Evolutionary conservation across 1,140 invertebrate species (phyloP).

Genomic region (Drosophila neocordata): DNA sequence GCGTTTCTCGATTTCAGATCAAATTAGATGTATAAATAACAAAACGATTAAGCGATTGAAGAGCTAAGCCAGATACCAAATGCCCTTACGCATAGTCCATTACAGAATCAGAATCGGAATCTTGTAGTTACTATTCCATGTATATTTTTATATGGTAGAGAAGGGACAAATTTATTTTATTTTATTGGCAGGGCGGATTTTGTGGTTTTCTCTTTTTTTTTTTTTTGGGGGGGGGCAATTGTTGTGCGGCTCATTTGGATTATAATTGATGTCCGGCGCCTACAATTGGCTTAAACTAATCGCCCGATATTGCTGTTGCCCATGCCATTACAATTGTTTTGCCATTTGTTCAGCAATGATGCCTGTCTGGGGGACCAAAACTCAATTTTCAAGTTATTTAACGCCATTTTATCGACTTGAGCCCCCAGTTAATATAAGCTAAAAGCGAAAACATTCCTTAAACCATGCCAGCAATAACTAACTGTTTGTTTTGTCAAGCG

Average conservation of each 20-base stretch:
- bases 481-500: background rate
- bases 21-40: slow-evolving; percentile 81
- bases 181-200: slow-evolving; percentile 76
- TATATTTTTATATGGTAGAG: background rate
- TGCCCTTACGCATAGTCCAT: background rate
- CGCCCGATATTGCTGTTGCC: slow-evolving; percentile 31
- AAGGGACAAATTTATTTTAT: slow-evolving; percentile 60
- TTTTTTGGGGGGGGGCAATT: slow-evolving; percentile 51
- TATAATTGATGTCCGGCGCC: slow-evolving; percentile 71
- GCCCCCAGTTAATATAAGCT: background rate
- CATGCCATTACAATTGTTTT: slow-evolving; percentile 27
- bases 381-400: slow-evolving; percentile 77
- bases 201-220: too few relatives aligned
- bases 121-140: background rate
- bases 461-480: background rate
- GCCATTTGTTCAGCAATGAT: slow-evolving; percentile 50
- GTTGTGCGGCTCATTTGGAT: slow-evolving; percentile 73
- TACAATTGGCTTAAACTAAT: slow-evolving; percentile 62
- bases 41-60: slow-evolving; percentile 77
- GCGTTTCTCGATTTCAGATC: slow-evolving; percentile 69
- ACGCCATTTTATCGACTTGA: slow-evolving; percentile 38
- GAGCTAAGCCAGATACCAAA: slow-evolving; percentile 58
- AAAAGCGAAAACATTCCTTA: background rate
- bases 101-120: background rate
- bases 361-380: slow-evolving; percentile 38